Percentiles rank a stretch among this genome's conserved stretches.
phyloP scores from a whole-genome alignment of 2,888 invertebrate genomes.

The Himalopsyche japonica region DNA sequence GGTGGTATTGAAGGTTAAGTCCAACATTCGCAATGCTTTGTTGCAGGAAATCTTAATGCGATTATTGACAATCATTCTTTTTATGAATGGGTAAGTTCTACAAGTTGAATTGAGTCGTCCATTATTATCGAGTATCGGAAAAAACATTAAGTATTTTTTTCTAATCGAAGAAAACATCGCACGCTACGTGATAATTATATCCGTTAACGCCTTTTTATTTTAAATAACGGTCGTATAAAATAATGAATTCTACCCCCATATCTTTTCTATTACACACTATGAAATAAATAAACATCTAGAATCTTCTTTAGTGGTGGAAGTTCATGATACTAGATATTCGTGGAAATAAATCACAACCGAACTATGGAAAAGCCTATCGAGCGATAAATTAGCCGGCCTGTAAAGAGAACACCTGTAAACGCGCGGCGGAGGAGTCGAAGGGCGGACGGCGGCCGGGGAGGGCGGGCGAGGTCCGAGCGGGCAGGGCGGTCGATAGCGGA shows the following conservation, averaged over 20 bases:
- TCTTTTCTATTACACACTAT: no score
- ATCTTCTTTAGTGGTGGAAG: neutral
- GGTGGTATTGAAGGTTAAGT: no score
- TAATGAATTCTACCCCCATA: neutral
- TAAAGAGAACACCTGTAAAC: constrained; percentile 27
- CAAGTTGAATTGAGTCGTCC: neutral
- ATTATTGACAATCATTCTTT: no score
- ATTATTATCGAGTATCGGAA: neutral
- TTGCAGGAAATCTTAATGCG: no score
- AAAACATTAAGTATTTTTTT: neutral
- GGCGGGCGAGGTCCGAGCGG: constrained; percentile 55
- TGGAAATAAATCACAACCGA: neutral
- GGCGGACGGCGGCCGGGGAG: constrained; percentile 42
- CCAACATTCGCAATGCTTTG: no score
- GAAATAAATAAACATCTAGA: neutral
- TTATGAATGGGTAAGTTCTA: neutral
- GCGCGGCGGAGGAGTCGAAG: neutral
- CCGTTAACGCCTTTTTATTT: neutral
- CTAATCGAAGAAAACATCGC: neutral
- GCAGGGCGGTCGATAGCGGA: constrained; percentile 43
- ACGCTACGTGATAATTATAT: neutral
- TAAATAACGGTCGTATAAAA: neutral
- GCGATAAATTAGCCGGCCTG: constrained; percentile 9
- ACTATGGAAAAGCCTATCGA: neutral
- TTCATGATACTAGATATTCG: neutral